Evolutionary conservation across 2,888 invertebrate genomes (phyloP).

Genomic region (Diadromus collaris): DNA sequence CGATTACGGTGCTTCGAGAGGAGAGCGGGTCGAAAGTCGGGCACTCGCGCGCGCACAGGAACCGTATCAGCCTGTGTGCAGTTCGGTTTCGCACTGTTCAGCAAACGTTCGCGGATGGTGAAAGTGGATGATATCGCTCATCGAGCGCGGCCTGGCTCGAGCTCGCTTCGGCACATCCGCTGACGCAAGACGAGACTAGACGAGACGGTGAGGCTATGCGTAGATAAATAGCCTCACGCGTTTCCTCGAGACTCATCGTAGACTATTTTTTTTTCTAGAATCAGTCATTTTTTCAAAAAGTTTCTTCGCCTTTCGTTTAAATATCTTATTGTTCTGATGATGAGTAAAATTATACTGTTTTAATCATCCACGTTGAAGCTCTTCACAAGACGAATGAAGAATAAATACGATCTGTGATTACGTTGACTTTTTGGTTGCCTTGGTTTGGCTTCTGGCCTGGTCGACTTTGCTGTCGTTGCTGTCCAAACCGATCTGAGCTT

Average conservation of each 20-base stretch:
- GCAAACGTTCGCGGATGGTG: constrained; percentile 54
- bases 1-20: constrained; percentile 50
- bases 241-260: constrained; percentile 27
- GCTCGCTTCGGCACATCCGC: constrained; percentile 55
- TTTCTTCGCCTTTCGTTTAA: constrained; percentile 7
- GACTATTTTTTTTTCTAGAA: constrained; percentile 23
- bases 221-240: constrained; percentile 37
- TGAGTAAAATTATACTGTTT: constrained; percentile 28
- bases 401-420: constrained; percentile 25
- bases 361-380: constrained; percentile 17
- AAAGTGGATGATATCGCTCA: constrained; percentile 62
- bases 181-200: constrained; percentile 55
- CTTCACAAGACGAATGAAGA: background rate
- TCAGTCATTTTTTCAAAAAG: constrained; percentile 23
- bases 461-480: constrained; percentile 32
- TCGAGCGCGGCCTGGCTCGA: constrained; percentile 35
- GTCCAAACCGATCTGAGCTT: constrained; percentile 55
- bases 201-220: constrained; percentile 30
- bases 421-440: constrained; percentile 55
- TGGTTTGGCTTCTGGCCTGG: constrained; percentile 43
- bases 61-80: background rate
- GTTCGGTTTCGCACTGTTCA: constrained; percentile 27
- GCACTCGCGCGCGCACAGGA: constrained; percentile 23
- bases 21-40: constrained; percentile 58
- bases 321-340: constrained; percentile 29